These are phyloP conservation scores for Drosophila lowei DNA, from an alignment of 1,140 invertebrate genomes.

Conservation along the genomic window DNA sequence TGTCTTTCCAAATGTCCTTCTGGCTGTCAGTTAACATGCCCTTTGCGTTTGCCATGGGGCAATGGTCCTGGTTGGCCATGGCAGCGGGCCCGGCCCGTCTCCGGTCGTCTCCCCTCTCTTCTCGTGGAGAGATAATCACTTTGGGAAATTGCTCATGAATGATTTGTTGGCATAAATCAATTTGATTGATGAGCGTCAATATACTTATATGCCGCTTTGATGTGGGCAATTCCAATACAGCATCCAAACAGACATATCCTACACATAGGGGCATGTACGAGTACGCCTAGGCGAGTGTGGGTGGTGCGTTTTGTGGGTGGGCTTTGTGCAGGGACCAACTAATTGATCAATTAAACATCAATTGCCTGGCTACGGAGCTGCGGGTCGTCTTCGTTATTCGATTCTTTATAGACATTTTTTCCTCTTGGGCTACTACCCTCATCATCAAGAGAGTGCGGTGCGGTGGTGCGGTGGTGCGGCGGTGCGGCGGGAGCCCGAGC, in stretches of 20 bases:
- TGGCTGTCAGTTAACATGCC: conserved; percentile 79
- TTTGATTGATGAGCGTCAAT: conserved; percentile 81
- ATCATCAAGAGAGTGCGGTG: background rate
- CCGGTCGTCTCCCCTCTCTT: conserved; percentile 32
- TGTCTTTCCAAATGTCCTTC: conserved; percentile 63
- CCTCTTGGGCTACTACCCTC: conserved; percentile 15
- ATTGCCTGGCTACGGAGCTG: conserved; percentile 61
- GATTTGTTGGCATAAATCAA: conserved; percentile 82
- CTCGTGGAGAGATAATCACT: conserved; percentile 79
- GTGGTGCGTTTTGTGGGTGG: conserved; percentile 7
- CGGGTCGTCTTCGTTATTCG: conserved; percentile 47
- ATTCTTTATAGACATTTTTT: conserved; percentile 17
- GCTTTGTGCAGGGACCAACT: conserved; percentile 59
- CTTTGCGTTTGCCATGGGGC: conserved; percentile 68
- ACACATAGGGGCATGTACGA: conserved; percentile 43
- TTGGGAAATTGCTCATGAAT: conserved; percentile 82
- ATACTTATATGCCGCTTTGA: conserved; percentile 81
- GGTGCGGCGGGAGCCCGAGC: background rate
- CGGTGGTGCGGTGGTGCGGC: background rate
- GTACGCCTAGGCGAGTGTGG: background rate
- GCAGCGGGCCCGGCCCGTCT: conserved; percentile 20
- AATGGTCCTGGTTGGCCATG: conserved; percentile 16
- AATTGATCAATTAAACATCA: conserved; percentile 81
- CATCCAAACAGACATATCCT: conserved; percentile 16
- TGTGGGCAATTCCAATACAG: conserved; percentile 74